Evolutionary conservation across 2,888 invertebrate species (phyloP).

Genomic region (Troides helena): DNA sequence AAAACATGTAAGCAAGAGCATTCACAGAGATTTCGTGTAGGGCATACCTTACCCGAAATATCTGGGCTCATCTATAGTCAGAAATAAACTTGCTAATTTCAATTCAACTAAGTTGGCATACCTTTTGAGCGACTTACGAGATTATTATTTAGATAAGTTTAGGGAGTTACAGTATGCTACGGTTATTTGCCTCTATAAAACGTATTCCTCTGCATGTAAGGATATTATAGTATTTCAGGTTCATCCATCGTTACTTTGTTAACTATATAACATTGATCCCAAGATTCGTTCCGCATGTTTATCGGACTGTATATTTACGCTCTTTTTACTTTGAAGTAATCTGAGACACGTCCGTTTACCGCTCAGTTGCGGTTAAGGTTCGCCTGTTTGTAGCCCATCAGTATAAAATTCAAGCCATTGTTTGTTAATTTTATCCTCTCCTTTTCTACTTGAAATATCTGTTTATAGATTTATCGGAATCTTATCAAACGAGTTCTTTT

Average conservation of each 20-base stretch:
- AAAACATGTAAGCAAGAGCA: too few species aligned
- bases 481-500: conserved; percentile 34
- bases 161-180: too few species aligned
- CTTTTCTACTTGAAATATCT: conserved; percentile 35
- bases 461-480: conserved; percentile 49
- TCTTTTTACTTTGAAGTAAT: conserved; percentile 64
- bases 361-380: conserved; percentile 47
- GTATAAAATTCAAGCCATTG: conserved; percentile 44
- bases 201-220: too few species aligned
- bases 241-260: conserved; percentile 1
- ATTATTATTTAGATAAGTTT: too few species aligned
- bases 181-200: too few species aligned
- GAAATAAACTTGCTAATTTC: too few species aligned
- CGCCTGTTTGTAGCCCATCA: conserved; percentile 39
- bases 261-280: conserved; percentile 37
- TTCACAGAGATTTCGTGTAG: too few species aligned
- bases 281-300: conserved; percentile 56
- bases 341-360: conserved; percentile 49
- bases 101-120: too few species aligned
- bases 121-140: too few species aligned
- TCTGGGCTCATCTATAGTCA: too few species aligned
- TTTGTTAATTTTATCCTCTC: conserved; percentile 40
- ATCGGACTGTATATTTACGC: conserved; percentile 61
- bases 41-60: too few species aligned
- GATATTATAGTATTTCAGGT: background rate